Evolutionary conservation across 2,888 invertebrate species (phyloP), one percentile per base, ranked within the genome.

Genomic region (Melipona beecheii): DNA sequence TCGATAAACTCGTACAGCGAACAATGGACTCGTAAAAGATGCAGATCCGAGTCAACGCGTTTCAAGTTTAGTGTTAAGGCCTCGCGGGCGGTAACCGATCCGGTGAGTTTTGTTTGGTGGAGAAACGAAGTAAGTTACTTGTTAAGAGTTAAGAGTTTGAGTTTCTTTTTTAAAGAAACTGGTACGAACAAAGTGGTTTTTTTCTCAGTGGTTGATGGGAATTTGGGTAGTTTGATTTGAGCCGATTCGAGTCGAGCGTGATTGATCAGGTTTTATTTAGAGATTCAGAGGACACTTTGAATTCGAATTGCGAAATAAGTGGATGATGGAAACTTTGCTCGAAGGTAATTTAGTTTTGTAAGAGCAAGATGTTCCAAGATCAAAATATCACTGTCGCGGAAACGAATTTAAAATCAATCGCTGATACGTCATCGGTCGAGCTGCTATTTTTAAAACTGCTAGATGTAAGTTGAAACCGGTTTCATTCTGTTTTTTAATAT

Each of bases 1-100:
- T 65, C 65, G 43, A n/a, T 49, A 4, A n/a, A 24, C 21, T 50
- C 5, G 36, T 9, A 43, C 43, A 43, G 11, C 43, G 54, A 71
- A 56, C 65, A 54, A 56, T 43, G 24, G 36, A 49, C 31, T 71
- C 36, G 36, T 56, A n/a, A 17, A 31, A 24, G 56, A 24, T 0
- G 6, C 11, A 31, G n/a, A 52, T 71, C n/a, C 71, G 36, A 58
- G 54, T 71, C 58, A 43, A 36, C 56, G 71, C 58, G 56, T 71
- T 71, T 58, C 71, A 36, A 43, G 56, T 58, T 36, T 56, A 71
- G 36, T 5, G 19, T 71, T 56, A 15, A 70, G 54, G 36, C 15
- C 36, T 27, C 43, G 4, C 1, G 3, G 2, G 5, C 64, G 36
- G 36, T 15, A 15, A 4, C 6, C n/a, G 31, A 43, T 15, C 1